phyloP scores from a whole-genome alignment of 2,113 vertebrate genomes.

The Corythaeola cristata region DNA sequence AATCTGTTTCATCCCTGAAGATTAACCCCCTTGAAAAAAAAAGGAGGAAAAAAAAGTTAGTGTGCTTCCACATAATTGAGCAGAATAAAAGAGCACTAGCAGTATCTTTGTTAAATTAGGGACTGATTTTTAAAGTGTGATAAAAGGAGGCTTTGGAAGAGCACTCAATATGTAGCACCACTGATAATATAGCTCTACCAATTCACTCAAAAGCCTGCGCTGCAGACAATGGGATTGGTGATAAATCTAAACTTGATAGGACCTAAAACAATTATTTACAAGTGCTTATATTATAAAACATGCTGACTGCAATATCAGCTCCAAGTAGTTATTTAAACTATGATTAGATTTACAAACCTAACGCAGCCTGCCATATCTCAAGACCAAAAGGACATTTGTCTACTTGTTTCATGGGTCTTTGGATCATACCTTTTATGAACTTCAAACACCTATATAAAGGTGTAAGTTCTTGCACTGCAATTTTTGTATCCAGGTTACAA shows the following conservation, averaged over 20 bases:
- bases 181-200: slow-evolving; percentile 52
- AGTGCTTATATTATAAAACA: slow-evolving; percentile 21
- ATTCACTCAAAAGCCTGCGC: background rate
- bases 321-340: background rate
- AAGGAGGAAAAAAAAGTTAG: background rate
- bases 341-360: slow-evolving; percentile 23
- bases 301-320: background rate
- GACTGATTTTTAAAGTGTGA: slow-evolving; percentile 70
- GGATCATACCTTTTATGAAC: background rate
- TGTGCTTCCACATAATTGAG: slow-evolving; percentile 67
- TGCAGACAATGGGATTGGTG: background rate
- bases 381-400: background rate
- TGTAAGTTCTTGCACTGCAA: background rate
- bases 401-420: background rate
- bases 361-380: background rate
- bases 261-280: background rate
- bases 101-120: slow-evolving; percentile 67
- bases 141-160: slow-evolving; percentile 61
- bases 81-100: slow-evolving; percentile 65
- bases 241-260: slow-evolving; percentile 36
- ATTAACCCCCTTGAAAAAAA: slow-evolving; percentile 64
- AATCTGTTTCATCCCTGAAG: slow-evolving; percentile 80
- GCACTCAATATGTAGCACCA: slow-evolving; percentile 9
- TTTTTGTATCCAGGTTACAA: background rate
- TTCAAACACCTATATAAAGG: background rate